Evolutionary conservation across 2,113 vertebrate species (phyloP).

Genomic region (Leucoraja erinaceus): DNA sequence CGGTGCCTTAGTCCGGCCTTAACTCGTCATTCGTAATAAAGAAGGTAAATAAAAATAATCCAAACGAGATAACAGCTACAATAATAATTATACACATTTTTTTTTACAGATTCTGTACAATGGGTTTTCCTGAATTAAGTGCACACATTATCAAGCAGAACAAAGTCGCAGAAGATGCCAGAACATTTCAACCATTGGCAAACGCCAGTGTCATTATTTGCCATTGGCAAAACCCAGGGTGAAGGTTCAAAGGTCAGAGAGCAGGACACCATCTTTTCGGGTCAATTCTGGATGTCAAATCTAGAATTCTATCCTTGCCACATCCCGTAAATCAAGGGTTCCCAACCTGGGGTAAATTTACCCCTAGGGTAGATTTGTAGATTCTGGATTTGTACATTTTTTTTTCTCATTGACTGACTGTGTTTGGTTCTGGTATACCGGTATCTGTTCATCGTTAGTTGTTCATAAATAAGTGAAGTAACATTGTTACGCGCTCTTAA

Average conservation of each 20-base stretch:
- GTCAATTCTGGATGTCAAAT: too few species aligned
- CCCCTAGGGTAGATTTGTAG: too few species aligned
- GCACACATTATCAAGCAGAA: background rate
- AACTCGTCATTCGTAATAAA: background rate
- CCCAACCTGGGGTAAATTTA: too few species aligned
- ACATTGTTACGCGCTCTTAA: too few species aligned
- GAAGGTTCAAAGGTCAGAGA: background rate
- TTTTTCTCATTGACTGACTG: too few species aligned
- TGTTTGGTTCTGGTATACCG: too few species aligned
- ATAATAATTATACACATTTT: conserved; percentile 22
- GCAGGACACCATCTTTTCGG: background rate
- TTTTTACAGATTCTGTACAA: conserved; percentile 22
- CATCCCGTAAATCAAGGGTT: too few species aligned
- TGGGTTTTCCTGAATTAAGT: background rate
- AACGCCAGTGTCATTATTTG: background rate
- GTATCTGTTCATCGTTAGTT: too few species aligned
- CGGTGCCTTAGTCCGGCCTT: background rate
- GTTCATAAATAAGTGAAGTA: too few species aligned
- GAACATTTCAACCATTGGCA: background rate
- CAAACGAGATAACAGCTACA: background rate
- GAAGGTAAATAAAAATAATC: conserved; percentile 7
- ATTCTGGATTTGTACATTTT: too few species aligned
- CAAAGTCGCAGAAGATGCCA: too few species aligned
- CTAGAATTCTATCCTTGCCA: too few species aligned
- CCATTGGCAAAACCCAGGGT: background rate